phyloP scores from a whole-genome alignment of 2,797 vertebrate species.

The Parotocinclus haroldoi region DNA sequence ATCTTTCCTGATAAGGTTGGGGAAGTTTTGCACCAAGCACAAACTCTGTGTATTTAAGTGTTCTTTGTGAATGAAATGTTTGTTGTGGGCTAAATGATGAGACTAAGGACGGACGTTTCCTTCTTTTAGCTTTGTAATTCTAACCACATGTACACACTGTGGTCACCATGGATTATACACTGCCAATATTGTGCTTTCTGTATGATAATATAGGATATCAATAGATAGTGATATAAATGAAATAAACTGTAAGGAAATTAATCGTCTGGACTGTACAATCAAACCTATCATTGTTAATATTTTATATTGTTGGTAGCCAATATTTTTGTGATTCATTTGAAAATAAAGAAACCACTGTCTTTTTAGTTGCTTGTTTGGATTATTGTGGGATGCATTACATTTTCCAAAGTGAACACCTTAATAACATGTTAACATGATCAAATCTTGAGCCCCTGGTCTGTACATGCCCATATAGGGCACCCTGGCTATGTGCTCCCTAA shows the following conservation, averaged over 20 bases:
- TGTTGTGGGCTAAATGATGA: slow-evolving; percentile 24
- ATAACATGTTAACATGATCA: neutral
- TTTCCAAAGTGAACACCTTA: too few relatives aligned
- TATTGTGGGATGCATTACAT: neutral
- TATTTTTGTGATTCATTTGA: slow-evolving; percentile 87
- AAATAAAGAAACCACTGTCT: slow-evolving; percentile 86
- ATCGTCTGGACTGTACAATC: slow-evolving; percentile 83
- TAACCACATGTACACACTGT: slow-evolving; percentile 38
- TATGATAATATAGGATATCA: slow-evolving; percentile 76
- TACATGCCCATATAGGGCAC: too few relatives aligned
- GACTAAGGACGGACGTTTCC: slow-evolving; percentile 26
- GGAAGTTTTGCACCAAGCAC: slow-evolving; percentile 47
- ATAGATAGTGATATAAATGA: slow-evolving; percentile 51
- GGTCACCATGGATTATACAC: slow-evolving; percentile 59
- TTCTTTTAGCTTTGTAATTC: slow-evolving; percentile 41
- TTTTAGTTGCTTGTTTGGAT: slow-evolving; percentile 58
- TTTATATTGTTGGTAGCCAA: slow-evolving; percentile 85
- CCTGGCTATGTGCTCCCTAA: too few relatives aligned
- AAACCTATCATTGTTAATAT: slow-evolving; percentile 84
- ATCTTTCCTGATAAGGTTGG: slow-evolving; percentile 24
- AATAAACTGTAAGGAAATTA: slow-evolving; percentile 74
- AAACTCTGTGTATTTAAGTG: slow-evolving; percentile 32
- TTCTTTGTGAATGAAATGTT: slow-evolving; percentile 25
- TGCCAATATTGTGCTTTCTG: slow-evolving; percentile 74
- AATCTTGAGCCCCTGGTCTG: too few relatives aligned